Evolutionary conservation across 2,113 vertebrate genomes (phyloP).

Genomic region (Ranitomeya imitator): DNA sequence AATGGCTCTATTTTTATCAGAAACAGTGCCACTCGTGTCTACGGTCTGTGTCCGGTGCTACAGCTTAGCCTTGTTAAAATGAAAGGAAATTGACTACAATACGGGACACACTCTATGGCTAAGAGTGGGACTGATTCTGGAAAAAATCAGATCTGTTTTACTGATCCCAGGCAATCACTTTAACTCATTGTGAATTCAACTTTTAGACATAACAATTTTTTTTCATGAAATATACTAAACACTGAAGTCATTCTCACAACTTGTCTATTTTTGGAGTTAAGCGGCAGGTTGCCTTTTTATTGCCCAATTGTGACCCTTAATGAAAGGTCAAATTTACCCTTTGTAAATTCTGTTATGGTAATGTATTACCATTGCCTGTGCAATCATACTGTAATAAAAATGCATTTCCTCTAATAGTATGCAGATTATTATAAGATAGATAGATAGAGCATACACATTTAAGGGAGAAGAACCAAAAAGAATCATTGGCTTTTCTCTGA

Average conservation of each 20-base stretch:
- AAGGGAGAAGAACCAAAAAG: neutral
- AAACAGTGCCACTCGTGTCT: neutral
- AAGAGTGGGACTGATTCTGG: neutral
- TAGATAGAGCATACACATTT: neutral
- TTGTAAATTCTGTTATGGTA: neutral
- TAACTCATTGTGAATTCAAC: neutral
- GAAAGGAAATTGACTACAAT: neutral
- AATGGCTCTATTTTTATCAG: neutral
- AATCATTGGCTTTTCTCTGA: neutral
- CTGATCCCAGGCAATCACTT: neutral
- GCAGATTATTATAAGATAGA: neutral
- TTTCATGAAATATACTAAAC: neutral
- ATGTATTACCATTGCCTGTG: neutral
- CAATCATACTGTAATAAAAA: neutral
- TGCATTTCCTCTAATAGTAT: neutral
- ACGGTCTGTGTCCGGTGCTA: neutral
- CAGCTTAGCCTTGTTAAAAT: neutral
- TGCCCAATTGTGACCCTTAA: neutral
- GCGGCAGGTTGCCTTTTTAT: neutral
- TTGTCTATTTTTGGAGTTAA: neutral
- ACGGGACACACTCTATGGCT: neutral
- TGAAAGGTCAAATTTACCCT: neutral
- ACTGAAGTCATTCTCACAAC: slow-evolving; percentile 30
- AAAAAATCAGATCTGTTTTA: neutral
- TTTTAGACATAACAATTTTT: slow-evolving; percentile 3